Base-by-base conservation (phyloP, 2,113 vertebrate species). In the Neodon shergylaensis region DNA sequence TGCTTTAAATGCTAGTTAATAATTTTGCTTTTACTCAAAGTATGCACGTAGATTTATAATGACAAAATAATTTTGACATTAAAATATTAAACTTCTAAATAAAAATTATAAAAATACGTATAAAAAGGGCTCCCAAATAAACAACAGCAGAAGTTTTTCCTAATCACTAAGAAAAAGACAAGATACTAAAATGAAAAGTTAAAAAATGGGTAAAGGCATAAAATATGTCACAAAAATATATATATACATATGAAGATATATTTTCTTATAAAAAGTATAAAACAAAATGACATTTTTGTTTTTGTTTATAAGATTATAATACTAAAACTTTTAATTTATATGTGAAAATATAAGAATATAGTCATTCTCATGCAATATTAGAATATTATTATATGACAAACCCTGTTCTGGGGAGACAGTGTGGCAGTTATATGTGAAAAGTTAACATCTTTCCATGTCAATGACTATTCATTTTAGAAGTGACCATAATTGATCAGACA, bases 231-330 rank as follows among this genome's bases (percentile, higher is more conserved):
- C 9, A 88, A 72, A 78, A 42, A 84, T 61, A 42, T 21, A 17
- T 13, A 49, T 68, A 47, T 28, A 66, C 6, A 58, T 58, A 7
- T 33, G 58, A 76, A 91, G 28, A 44, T 68, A 9, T 81, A 58
- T 47, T 81, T 21, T 81, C 26, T 90, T 79, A 39, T 11, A 49
- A 90, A n/a, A 49, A 70, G 42, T 83, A 1, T 81, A 78, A 92
- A 73, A 86, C 73, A 91, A 84, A 96, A 78, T 94, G 44, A 85
- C 5, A 76, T 86, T 88, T 96, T 33, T 54, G 58, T 68, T 90
- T 90, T 54, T 11, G 52, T 28, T 3, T 58, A 3, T 87, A 36
- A 70, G 14, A 81, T 42, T 81, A 44, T 33, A 61, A 49, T 85
- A 52, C 47, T 86, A 42, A 81, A 66, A 82, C 9, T 54, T 92